phyloP scores from a whole-genome alignment of 2,797 vertebrate species.

The Psittacula derbiana region DNA sequence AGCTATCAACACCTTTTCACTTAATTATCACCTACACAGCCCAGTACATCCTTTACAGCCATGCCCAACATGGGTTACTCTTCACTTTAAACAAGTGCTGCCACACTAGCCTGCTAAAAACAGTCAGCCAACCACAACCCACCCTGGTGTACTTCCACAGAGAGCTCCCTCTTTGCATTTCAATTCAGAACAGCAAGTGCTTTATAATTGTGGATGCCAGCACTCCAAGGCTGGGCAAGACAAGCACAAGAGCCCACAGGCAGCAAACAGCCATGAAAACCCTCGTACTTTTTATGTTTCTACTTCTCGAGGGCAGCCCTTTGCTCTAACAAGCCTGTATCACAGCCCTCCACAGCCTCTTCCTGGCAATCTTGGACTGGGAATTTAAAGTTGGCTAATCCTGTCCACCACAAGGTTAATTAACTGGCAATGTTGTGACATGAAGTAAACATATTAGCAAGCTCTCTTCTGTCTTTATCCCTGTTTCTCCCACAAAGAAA shows the following conservation, averaged over 20 bases:
- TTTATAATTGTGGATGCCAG: neutral
- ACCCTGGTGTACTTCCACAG: too few species aligned
- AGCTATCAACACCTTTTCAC: neutral
- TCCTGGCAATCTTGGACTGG: neutral
- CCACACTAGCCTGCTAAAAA: neutral
- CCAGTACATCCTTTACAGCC: neutral
- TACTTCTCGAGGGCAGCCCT: neutral
- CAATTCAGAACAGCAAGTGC: neutral
- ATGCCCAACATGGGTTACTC: accelerated
- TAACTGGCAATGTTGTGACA: neutral
- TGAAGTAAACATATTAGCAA: neutral
- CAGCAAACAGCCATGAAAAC: neutral
- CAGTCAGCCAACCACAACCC: neutral
- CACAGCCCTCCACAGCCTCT: neutral
- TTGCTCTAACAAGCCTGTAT: neutral
- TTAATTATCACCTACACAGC: neutral
- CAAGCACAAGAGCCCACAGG: neutral
- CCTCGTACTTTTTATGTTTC: neutral
- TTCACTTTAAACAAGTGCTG: neutral
- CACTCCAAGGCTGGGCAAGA: neutral
- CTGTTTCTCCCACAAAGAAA: neutral
- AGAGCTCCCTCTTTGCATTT: neutral
- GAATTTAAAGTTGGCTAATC: neutral
- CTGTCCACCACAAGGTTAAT: neutral
- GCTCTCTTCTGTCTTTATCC: neutral